phyloP scores from a whole-genome alignment of 1,140 invertebrate species.

The Drosophila mauritiana region DNA sequence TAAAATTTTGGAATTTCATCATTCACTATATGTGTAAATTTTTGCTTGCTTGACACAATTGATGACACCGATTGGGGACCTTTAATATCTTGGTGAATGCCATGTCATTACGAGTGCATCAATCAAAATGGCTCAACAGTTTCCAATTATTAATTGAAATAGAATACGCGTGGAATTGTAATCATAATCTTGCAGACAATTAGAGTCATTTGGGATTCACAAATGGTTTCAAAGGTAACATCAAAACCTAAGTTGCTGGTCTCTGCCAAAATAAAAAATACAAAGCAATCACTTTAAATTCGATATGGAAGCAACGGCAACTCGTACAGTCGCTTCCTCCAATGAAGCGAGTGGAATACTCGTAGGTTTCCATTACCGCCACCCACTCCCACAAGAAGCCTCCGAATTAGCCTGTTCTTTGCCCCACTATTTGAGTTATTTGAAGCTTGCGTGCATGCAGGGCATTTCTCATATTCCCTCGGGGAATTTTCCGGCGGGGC shows the following conservation, averaged over 20 bases:
- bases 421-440: constrained; percentile 62
- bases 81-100: not conserved
- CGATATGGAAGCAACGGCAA: not conserved
- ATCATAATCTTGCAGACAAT: constrained; percentile 3
- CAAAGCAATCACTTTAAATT: constrained; percentile 11
- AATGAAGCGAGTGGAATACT: constrained; percentile 38
- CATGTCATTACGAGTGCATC: constrained; percentile 7
- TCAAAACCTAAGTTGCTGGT: not conserved
- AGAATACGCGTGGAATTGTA: constrained; percentile 11
- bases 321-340: constrained; percentile 16
- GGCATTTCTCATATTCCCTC: constrained; percentile 48
- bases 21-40: not conserved
- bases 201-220: not conserved
- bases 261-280: not conserved
- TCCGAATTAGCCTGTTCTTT: constrained; percentile 21
- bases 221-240: not conserved
- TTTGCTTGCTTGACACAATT: not conserved
- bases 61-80: not conserved
- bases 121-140: constrained; percentile 6
- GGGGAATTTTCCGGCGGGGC: constrained; percentile 43
- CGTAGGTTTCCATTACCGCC: constrained; percentile 5
- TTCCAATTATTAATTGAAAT: constrained; percentile 10
- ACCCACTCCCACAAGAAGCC: not conserved
- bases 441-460: constrained; percentile 60
- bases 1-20: no score